Percentiles rank a stretch among this genome's conserved stretches.
phyloP scores from a whole-genome alignment of 2,797 vertebrate genomes.

The Synaphobranchus kaupii region DNA sequence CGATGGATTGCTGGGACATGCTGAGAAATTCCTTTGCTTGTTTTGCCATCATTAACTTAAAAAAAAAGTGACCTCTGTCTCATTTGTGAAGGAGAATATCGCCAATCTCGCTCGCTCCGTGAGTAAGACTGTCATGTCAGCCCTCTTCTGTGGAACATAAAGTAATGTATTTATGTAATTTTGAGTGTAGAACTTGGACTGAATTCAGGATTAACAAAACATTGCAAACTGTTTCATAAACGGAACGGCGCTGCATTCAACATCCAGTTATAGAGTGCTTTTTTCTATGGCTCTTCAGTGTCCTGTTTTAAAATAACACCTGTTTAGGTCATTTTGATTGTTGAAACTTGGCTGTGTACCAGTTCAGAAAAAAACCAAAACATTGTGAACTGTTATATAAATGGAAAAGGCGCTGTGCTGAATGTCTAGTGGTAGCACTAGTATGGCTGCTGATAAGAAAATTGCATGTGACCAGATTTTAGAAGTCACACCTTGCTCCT shows the following conservation, averaged over 20 bases:
- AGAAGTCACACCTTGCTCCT: neutral
- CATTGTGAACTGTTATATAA: neutral
- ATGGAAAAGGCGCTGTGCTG: neutral
- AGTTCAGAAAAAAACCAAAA: too few species aligned
- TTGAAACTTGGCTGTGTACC: neutral
- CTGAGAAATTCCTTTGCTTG: neutral
- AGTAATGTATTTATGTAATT: neutral
- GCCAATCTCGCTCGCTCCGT: neutral
- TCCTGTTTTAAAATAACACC: neutral
- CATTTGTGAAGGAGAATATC: neutral
- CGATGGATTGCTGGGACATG: neutral
- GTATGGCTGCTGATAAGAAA: neutral
- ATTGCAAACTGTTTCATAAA: neutral
- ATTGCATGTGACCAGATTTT: neutral
- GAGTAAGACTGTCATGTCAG: neutral
- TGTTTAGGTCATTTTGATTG: neutral
- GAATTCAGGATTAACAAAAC: neutral
- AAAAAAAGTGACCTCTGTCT: constrained; percentile 7
- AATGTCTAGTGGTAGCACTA: neutral
- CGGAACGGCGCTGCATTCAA: neutral
- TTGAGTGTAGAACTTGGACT: neutral
- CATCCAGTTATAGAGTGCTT: neutral
- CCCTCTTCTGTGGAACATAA: neutral
- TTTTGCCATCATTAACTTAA: constrained; percentile 17
- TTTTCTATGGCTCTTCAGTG: neutral